Conservation (phyloP, 2,888 invertebrate genomes). For the Drosophila imparisetae region DNA sequence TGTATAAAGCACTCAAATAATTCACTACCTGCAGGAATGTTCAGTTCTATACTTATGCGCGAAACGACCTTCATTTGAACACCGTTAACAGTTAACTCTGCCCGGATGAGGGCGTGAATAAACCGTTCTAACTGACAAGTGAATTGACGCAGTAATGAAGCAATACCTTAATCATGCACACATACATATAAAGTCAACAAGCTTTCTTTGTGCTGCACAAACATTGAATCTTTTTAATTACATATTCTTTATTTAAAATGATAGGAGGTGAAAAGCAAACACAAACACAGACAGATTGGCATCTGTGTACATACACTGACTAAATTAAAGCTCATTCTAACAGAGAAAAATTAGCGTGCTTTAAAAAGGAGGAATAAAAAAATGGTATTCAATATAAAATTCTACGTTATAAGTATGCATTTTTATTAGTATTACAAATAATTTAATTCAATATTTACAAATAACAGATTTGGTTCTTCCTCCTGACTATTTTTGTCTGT, state of each 20-base stretch:
- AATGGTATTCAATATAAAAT: background rate
- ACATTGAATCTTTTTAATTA: constrained; percentile 16
- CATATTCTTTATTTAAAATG: constrained; percentile 10
- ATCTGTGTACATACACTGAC: background rate
- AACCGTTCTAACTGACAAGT: constrained; percentile 36
- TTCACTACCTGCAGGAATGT: constrained; percentile 10
- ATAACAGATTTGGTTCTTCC: background rate
- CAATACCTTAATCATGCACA: background rate
- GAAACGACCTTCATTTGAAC: constrained; percentile 42
- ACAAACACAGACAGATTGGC: constrained; percentile 4
- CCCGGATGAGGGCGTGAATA: constrained; percentile 37
- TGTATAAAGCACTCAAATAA: background rate
- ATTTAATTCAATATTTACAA: background rate
- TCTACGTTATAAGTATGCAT: background rate
- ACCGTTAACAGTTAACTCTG: constrained; percentile 25
- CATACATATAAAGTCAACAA: background rate
- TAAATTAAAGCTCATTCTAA: background rate
- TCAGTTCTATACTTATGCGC: constrained; percentile 7
- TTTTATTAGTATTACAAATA: background rate
- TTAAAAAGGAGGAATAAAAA: background rate
- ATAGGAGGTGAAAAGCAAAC: background rate
- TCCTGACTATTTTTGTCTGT: background rate
- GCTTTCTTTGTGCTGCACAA: background rate
- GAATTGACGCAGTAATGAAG: constrained; percentile 34
- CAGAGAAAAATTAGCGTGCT: background rate